Evolutionary conservation across 1,140 invertebrate species (phyloP).

Genomic region (Mya arenaria): DNA sequence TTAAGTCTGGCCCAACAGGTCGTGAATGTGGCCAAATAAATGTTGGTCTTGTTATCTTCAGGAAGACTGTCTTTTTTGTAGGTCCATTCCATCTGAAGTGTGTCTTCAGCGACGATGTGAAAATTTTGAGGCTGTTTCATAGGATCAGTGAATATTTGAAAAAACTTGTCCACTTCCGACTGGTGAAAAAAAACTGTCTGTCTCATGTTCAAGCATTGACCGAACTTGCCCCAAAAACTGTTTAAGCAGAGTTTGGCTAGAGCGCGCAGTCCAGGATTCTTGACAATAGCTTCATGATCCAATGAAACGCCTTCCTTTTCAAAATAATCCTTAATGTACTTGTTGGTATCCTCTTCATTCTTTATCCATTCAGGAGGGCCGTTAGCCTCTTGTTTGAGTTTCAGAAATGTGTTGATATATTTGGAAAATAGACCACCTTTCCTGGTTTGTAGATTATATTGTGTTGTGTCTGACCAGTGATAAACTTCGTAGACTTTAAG

Average conservation of each 20-base stretch:
- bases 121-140: constrained; percentile 53
- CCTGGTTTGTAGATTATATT: background rate
- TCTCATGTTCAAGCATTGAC: constrained; percentile 55
- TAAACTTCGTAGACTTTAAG: constrained; percentile 76
- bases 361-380: constrained; percentile 53
- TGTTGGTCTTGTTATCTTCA: constrained; percentile 67
- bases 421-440: constrained; percentile 42
- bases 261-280: constrained; percentile 72
- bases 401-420: constrained; percentile 67
- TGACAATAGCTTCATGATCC: constrained; percentile 71
- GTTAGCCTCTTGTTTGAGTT: constrained; percentile 66
- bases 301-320: constrained; percentile 76
- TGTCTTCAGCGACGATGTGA: constrained; percentile 53
- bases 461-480: constrained; percentile 65
- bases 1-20: constrained; percentile 79
- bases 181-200: constrained; percentile 54
- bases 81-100: constrained; percentile 38
- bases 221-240: constrained; percentile 26
- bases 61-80: background rate
- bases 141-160: constrained; percentile 67
- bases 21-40: constrained; percentile 77
- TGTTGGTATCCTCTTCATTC: constrained; percentile 46
- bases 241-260: constrained; percentile 68
- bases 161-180: constrained; percentile 59
- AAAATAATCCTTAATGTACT: constrained; percentile 76